Conservation (phyloP, 2,888 invertebrate genomes). For the Ptychoptera contaminata region DNA sequence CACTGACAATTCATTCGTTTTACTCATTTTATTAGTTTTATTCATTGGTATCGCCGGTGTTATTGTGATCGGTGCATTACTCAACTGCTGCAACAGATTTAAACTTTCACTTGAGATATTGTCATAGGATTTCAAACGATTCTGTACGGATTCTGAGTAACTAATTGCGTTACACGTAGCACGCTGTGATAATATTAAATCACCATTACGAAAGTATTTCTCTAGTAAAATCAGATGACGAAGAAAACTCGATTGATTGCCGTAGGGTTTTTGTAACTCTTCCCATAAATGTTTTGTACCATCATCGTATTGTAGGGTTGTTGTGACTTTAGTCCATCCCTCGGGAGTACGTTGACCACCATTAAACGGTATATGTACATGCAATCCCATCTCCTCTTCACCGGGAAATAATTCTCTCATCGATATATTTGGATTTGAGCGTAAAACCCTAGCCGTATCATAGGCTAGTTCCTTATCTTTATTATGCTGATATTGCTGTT, state of each 20-base stretch:
- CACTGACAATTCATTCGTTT: background rate
- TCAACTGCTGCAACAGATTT: constrained; percentile 1
- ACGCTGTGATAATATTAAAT: constrained; percentile 53
- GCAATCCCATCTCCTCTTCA: constrained; percentile 65
- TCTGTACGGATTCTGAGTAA: constrained; percentile 67
- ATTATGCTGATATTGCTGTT: background rate
- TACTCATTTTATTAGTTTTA: background rate
- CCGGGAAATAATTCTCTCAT: constrained; percentile 68
- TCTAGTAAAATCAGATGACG: constrained; percentile 66
- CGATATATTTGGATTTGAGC: constrained; percentile 60
- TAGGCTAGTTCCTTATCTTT: constrained; percentile 4
- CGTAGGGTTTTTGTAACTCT: constrained; percentile 70
- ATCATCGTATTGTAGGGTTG: constrained; percentile 63
- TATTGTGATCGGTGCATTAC: constrained; percentile 9
- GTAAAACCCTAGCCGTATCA: constrained; percentile 27
- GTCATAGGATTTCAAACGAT: constrained; percentile 61
- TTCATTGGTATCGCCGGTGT: constrained; percentile 13
- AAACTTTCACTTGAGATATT: constrained; percentile 22
- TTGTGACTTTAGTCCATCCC: constrained; percentile 69
- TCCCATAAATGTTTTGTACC: constrained; percentile 72
- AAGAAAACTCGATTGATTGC: constrained; percentile 72
- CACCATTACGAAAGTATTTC: constrained; percentile 69
- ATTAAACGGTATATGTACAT: constrained; percentile 51
- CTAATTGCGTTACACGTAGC: constrained; percentile 59
- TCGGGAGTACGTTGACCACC: constrained; percentile 52